These are phyloP conservation scores for Orthosia gracilis DNA, from an alignment of 2,888 invertebrate genomes.

Conservation along the genomic window DNA sequence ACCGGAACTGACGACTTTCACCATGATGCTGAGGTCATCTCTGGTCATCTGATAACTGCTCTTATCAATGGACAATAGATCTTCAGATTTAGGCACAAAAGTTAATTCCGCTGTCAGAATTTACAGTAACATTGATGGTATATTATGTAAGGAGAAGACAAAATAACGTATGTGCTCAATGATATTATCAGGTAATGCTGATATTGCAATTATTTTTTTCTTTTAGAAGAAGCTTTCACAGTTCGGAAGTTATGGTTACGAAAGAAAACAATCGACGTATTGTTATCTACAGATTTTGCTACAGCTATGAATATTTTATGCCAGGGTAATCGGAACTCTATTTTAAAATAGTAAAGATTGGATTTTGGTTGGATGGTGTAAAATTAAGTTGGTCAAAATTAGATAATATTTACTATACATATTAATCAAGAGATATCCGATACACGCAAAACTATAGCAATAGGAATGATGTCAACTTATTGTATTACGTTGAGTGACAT, in stretches of 20 bases:
- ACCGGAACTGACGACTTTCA: slow-evolving; percentile 89
- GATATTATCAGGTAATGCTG: slow-evolving; percentile 31
- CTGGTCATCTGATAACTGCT: slow-evolving; percentile 79
- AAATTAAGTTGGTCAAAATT: slow-evolving; percentile 35
- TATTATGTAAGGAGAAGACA: slow-evolving; percentile 42
- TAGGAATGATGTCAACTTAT: slow-evolving; percentile 32
- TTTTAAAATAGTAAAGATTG: fast-evolving
- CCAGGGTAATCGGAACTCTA: slow-evolving; percentile 4
- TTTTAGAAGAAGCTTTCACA: slow-evolving; percentile 50
- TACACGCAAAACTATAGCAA: slow-evolving; percentile 22
- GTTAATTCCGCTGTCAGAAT: slow-evolving; percentile 33
- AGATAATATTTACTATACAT: slow-evolving; percentile 42
- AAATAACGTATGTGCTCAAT: slow-evolving; percentile 10
- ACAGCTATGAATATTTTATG: not conserved
- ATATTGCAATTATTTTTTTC: slow-evolving; percentile 25
- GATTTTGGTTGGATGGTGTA: not conserved
- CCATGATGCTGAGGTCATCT: slow-evolving; percentile 77
- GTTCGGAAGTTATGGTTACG: slow-evolving; percentile 52
- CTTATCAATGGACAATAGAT: slow-evolving; percentile 80
- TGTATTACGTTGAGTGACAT: slow-evolving; percentile 20
- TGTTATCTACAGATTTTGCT: slow-evolving; percentile 39
- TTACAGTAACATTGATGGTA: slow-evolving; percentile 10
- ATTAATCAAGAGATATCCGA: slow-evolving; percentile 47
- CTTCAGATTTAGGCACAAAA: slow-evolving; percentile 45
- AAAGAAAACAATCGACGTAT: slow-evolving; percentile 36